Evolutionary conservation across 2,797 vertebrate species (phyloP), one percentile per base, ranked within the genome.

Genomic region (Platalea minor): DNA sequence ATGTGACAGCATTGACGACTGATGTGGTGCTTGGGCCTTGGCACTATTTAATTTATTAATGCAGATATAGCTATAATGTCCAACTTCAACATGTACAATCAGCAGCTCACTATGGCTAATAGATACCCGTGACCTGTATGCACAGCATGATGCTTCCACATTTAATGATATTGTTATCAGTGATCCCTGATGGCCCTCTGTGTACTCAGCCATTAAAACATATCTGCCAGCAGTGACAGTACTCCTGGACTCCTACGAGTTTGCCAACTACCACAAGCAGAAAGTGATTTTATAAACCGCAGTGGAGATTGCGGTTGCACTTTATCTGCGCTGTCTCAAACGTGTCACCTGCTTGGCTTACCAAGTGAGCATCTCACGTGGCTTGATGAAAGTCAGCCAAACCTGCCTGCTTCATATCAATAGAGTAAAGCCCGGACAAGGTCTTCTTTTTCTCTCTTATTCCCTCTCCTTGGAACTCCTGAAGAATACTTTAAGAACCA

Each of bases 251-350:
- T 88, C 16, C 45, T 35, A 3, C 3, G 43, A 80, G 60, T 43
- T 73, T 4, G 0, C 39, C n/a, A 87, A 7, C 60, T 53, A 63
- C 63, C 74, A 70, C 43, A 35, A 20, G 72, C 74, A 81, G 60
- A 83, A 65, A 84, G 43, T 23, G 80, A 33, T 74, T 96, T 74
- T 39, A 82, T 65, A 83, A 91, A 87, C 78, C 70, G 65, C 56
- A 79, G 68, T 41, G 41, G 54, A 46, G 54, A 41, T 17, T 54
- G 59, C 51, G 70, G 68, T 54, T 70, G 45, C 13, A 23, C 78
- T 91, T 93, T 54, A 23, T 63, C 73, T 88, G 39, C 0, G 8
- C 59, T 82, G 50, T 51, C 80, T 86, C 35, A 28, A 59, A 83
- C 4, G 53, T 91, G 82, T 70, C 91, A 50, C 60, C 91, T 23